phyloP scores from a whole-genome alignment of 2,113 vertebrate genomes.

The Mixornis gularis region DNA sequence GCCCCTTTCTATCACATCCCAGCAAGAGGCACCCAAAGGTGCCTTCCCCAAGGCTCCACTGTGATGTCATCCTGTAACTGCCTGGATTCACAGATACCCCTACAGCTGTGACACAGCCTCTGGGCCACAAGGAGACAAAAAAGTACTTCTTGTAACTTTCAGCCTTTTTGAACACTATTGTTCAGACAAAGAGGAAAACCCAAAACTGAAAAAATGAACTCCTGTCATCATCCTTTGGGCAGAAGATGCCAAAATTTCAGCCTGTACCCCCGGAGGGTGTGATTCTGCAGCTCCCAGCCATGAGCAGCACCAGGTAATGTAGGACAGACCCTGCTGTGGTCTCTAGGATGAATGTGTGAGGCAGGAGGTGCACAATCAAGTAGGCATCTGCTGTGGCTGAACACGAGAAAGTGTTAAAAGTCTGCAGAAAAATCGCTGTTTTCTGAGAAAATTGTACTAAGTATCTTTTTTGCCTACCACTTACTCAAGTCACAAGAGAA shows the following conservation, averaged over 20 bases:
- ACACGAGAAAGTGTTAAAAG: background rate
- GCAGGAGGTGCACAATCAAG: background rate
- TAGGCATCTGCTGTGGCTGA: background rate
- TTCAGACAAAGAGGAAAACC: background rate
- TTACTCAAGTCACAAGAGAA: background rate
- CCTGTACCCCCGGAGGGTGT: background rate
- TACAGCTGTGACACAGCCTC: background rate
- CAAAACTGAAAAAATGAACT: background rate
- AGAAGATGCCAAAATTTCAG: background rate
- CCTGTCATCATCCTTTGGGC: background rate
- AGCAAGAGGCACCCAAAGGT: background rate
- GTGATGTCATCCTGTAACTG: background rate
- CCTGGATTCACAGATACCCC: background rate
- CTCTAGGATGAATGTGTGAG: background rate
- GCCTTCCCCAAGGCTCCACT: background rate
- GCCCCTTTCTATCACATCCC: background rate
- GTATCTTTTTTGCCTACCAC: background rate
- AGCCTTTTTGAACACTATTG: background rate
- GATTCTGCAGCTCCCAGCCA: background rate
- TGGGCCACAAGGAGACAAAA: background rate
- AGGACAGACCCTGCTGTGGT: background rate
- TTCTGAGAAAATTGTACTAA: background rate
- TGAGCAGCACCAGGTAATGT: fast-evolving
- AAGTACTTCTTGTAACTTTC: background rate
- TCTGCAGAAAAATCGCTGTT: background rate